Conservation (phyloP, 2,888 invertebrate species). For the Drosophila mettleri region DNA sequence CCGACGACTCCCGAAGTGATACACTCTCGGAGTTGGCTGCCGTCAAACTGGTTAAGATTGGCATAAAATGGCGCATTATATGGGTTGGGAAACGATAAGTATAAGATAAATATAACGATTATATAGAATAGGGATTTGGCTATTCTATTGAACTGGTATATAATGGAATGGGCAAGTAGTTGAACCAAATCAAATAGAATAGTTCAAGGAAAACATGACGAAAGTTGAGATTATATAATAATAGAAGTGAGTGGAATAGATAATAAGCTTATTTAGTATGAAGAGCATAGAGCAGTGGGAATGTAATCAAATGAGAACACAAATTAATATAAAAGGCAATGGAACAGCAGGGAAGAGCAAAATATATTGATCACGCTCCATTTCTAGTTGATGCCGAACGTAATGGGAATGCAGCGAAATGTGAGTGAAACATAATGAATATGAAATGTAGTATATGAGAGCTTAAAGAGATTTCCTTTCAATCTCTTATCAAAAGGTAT, state of each 20-base stretch:
- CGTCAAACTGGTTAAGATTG: conserved; percentile 36
- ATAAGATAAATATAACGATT: conserved; percentile 33
- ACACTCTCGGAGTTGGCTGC: not conserved
- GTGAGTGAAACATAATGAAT: not conserved
- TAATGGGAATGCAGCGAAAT: not conserved
- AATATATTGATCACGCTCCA: no score
- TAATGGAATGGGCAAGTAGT: conserved; percentile 3
- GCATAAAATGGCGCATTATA: conserved; percentile 48
- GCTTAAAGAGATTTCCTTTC: not conserved
- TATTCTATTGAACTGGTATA: not conserved
- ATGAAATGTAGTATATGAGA: not conserved
- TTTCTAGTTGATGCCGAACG: no score
- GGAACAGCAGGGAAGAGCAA: not conserved
- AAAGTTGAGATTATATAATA: conserved; percentile 2
- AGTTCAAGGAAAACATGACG: not conserved
- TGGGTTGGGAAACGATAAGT: conserved; percentile 25
- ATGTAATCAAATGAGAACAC: not conserved
- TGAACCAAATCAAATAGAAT: conserved; percentile 3
- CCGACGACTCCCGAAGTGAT: conserved; percentile 1
- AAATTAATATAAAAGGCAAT: not conserved
- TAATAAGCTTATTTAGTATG: not conserved
- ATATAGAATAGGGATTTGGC: conserved; percentile 13
- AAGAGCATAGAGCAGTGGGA: not conserved
- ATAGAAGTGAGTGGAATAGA: not conserved
- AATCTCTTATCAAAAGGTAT: not conserved